Conservation (phyloP, 2,797 vertebrate species). For the Yasuhikotakia modesta region DNA sequence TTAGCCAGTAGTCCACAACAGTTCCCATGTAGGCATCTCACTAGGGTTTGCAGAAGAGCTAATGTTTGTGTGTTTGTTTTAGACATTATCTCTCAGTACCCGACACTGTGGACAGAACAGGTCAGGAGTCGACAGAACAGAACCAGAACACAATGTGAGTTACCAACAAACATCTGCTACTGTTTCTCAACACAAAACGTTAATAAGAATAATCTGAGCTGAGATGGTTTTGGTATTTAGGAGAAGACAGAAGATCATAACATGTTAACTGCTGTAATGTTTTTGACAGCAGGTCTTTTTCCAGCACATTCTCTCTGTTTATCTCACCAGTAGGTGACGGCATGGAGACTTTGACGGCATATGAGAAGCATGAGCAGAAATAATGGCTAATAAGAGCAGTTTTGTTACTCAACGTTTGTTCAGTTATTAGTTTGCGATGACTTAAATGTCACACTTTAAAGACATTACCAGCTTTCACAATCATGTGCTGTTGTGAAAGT, state of each 20-base stretch:
- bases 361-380: neutral
- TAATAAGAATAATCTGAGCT: slow-evolving; percentile 12
- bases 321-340: neutral
- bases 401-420: neutral
- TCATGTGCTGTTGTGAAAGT: too few species aligned
- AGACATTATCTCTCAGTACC: slow-evolving; percentile 93
- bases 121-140: slow-evolving; percentile 92
- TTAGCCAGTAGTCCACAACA: too few species aligned
- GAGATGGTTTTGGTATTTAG: neutral
- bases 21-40: neutral
- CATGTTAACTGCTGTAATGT: neutral
- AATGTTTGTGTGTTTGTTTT: slow-evolving; percentile 35
- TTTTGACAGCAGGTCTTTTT: neutral
- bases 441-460: too few species aligned
- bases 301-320: neutral
- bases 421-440: neutral
- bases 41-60: neutral
- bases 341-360: neutral
- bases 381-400: neutral
- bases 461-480: too few species aligned
- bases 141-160: slow-evolving; percentile 89
- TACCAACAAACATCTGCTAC: slow-evolving; percentile 23
- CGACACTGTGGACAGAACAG: slow-evolving; percentile 94
- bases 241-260: slow-evolving; percentile 5
- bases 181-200: slow-evolving; percentile 27